Evolutionary conservation across 2,888 invertebrate genomes (phyloP), one percentile per base, ranked within the genome.

Genomic region (Keiferia lycopersicella): DNA sequence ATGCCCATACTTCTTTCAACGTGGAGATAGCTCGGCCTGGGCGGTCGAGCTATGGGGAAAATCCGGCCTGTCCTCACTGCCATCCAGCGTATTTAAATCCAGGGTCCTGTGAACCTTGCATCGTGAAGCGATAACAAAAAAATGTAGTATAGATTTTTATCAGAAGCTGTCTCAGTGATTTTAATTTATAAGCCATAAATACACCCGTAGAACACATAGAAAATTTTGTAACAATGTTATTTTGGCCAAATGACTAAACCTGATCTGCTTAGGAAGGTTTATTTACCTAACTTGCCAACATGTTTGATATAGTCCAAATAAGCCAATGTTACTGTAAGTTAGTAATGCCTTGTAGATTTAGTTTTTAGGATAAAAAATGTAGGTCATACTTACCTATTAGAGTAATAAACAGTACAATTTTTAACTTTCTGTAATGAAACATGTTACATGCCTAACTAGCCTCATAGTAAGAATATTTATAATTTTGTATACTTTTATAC

Each of bases 41-140:
- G 0, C 75, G 84, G 72, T 87, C 78, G 63, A 91, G 81, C 73
- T 94, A 88, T 69, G 94, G 94, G 10, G 94, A 94, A 76, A 94
- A 94, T 75, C 92, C 93, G 0, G 84, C 88, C 57, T 94, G 94
- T 65, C 94, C 94, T 0, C 93, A 94, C 69, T 94, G 94, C 73
- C 94, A 94, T 77, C 94, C 94, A 0, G 93, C 93, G 0, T 94
- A 94, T 74, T 79, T 94, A 16, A 83, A 84, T 60, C 94, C 94
- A 0, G 94, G 94, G n/a, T 92, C 92, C 14, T 95, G 94, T 73
- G 92, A 93, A 73, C 94, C 94, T 2, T 95, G 94, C 71, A 91
- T 94, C 58, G 91, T 94, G 26, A 86, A 86, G 64, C 90, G 91
- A 83, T 91, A 91, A 84, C 77, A 16, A 53, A 22, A 14, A 26